Conservation (phyloP, 1,140 invertebrate species). For the Mycetomoellerius zeteki region DNA sequence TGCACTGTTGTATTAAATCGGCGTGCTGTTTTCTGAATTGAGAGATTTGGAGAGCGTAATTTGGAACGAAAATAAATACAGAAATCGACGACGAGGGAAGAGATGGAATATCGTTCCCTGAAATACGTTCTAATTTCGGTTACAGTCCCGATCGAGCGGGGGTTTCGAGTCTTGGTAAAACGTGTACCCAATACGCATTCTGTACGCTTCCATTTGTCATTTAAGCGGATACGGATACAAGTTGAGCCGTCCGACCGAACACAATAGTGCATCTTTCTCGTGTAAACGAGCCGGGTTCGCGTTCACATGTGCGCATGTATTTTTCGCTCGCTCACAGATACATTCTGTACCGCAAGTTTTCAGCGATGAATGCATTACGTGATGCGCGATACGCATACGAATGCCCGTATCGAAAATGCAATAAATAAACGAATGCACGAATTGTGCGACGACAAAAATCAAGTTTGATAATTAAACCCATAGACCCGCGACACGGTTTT, state of each 20-base stretch:
- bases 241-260: slow-evolving; percentile 57
- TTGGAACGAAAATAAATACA: slow-evolving; percentile 47
- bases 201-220: slow-evolving; percentile 60
- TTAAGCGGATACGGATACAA: slow-evolving; percentile 63
- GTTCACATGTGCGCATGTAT: slow-evolving; percentile 29
- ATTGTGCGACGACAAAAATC: slow-evolving; percentile 32
- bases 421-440: slow-evolving; percentile 43
- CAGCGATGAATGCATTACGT: slow-evolving; percentile 59
- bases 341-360: slow-evolving; percentile 52
- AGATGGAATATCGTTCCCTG: slow-evolving; percentile 34
- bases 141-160: slow-evolving; percentile 36
- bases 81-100: slow-evolving; percentile 39
- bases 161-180: slow-evolving; percentile 55
- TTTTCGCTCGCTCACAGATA: slow-evolving; percentile 33
- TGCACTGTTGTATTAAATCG: slow-evolving; percentile 28
- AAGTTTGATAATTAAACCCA: slow-evolving; percentile 47
- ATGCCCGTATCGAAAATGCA: slow-evolving; percentile 45
- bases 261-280: slow-evolving; percentile 62
- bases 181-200: slow-evolving; percentile 51
- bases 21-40: slow-evolving; percentile 36
- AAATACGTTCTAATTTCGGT: slow-evolving; percentile 57
- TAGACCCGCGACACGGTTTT: slow-evolving; percentile 1
- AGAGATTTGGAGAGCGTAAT: slow-evolving; percentile 19
- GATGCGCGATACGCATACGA: slow-evolving; percentile 35
- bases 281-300: slow-evolving; percentile 56